A percentile compares a stretch with the other conserved stretches of the same genome.
phyloP scores from a whole-genome alignment of 1,140 invertebrate genomes.

The Hesperophylax magnus region DNA sequence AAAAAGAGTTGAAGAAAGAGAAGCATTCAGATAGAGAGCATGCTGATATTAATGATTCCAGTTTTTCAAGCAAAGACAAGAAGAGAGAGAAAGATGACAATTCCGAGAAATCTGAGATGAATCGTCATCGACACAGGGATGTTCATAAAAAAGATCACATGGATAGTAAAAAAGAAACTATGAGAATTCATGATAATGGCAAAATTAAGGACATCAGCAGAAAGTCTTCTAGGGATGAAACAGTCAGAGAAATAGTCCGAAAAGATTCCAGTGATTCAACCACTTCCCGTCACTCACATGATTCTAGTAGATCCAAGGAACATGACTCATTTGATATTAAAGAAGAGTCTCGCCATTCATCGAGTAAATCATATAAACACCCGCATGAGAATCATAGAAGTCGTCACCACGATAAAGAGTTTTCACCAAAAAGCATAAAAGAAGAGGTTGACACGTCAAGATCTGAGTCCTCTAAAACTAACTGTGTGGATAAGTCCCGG shows the following conservation, averaged over 20 bases:
- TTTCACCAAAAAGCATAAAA: slow-evolving; percentile 49
- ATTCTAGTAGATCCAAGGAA: slow-evolving; percentile 66
- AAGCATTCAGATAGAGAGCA: slow-evolving; percentile 46
- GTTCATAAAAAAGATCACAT: slow-evolving; percentile 51
- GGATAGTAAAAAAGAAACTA: slow-evolving; percentile 47
- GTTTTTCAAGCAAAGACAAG: slow-evolving; percentile 48
- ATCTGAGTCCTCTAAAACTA: slow-evolving; percentile 9
- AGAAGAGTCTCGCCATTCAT: slow-evolving; percentile 61
- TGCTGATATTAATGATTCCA: slow-evolving; percentile 29
- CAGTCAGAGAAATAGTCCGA: slow-evolving; percentile 64
- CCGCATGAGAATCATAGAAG: slow-evolving; percentile 49
- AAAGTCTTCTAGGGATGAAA: slow-evolving; percentile 68
- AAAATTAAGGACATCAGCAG: slow-evolving; percentile 62
- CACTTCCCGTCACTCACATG: slow-evolving; percentile 68
- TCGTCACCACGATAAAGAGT: slow-evolving; percentile 54
- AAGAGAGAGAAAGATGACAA: slow-evolving; percentile 54
- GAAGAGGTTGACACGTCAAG: slow-evolving; percentile 42
- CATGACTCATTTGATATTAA: slow-evolving; percentile 64
- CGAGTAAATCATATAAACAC: slow-evolving; percentile 47
- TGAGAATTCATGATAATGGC: slow-evolving; percentile 58
- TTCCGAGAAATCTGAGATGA: slow-evolving; percentile 44
- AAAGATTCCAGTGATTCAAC: slow-evolving; percentile 71
- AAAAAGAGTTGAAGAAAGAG: slow-evolving; percentile 51
- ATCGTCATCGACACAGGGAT: slow-evolving; percentile 52
- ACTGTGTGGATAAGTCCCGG: slow-evolving; percentile 43